These are phyloP conservation scores for Ursus arctos DNA, from an alignment of 2,113 vertebrate species.

Conservation along the genomic window DNA sequence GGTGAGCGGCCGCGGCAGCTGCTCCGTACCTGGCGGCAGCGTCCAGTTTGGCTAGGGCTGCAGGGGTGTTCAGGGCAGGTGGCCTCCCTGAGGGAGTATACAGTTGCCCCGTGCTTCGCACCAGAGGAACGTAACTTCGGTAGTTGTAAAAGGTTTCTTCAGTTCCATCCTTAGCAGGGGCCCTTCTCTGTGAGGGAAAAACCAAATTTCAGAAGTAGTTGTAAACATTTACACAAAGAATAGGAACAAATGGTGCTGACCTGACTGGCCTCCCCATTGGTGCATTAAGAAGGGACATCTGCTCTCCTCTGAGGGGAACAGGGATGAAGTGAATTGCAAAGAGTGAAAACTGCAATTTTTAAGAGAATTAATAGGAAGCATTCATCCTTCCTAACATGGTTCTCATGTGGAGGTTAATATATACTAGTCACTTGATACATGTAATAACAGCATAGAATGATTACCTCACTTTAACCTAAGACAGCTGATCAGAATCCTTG, in stretches of 20 bases:
- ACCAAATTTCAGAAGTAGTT: neutral
- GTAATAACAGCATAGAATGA: neutral
- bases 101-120: no score
- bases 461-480: neutral
- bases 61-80: neutral
- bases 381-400: neutral
- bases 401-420: neutral
- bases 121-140: neutral
- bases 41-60: rapidly evolving
- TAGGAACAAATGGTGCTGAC: neutral
- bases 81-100: neutral
- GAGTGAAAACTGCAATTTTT: neutral
- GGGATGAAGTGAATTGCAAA: neutral
- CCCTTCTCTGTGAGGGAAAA: neutral
- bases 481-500: neutral
- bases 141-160: neutral
- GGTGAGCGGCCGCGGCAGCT: neutral
- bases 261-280: neutral
- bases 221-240: neutral
- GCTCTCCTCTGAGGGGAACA: neutral
- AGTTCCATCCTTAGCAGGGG: neutral
- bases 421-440: neutral
- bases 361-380: neutral
- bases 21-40: neutral
- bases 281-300: neutral